Evolutionary conservation across 2,888 invertebrate genomes (phyloP).

Genomic region (Caenorhabditis sp.): DNA sequence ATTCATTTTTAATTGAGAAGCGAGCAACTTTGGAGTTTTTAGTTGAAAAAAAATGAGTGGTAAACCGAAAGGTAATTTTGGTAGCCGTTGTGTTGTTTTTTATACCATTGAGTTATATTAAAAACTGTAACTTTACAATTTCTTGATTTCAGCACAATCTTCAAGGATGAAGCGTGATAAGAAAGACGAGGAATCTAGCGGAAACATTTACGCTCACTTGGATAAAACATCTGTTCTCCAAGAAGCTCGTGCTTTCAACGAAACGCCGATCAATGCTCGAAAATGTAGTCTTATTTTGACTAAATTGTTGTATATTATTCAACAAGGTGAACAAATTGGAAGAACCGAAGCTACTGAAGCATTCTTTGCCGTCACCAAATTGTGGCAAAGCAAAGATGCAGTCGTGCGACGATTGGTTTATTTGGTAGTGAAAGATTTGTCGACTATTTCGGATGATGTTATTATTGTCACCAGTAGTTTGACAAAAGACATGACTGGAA

Average conservation of each 20-base stretch:
- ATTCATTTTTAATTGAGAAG: too few species aligned
- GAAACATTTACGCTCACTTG: conserved; percentile 88
- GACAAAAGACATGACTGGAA: conserved; percentile 71
- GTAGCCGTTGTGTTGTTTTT: neutral
- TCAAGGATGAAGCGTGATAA: conserved; percentile 69
- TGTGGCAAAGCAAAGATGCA: conserved; percentile 95
- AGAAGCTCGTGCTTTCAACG: conserved; percentile 95
- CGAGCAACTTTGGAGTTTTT: too few species aligned
- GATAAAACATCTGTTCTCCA: conserved; percentile 96
- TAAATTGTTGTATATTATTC: conserved; percentile 92
- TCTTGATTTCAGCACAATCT: conserved; percentile 16
- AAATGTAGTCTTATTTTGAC: conserved; percentile 95
- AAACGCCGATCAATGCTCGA: conserved; percentile 93
- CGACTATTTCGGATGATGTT: conserved; percentile 93
- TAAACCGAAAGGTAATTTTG: conserved; percentile 4
- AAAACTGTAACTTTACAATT: neutral
- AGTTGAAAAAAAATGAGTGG: neutral
- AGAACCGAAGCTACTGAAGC: conserved; percentile 96
- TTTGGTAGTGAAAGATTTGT: conserved; percentile 86
- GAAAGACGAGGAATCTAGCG: conserved; percentile 75
- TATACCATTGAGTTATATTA: neutral
- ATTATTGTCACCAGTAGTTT: conserved; percentile 87
- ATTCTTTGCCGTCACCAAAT: conserved; percentile 98
- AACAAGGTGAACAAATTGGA: conserved; percentile 85
- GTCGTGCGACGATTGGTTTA: conserved; percentile 94